A percentile compares a stretch with the other conserved stretches of the same genome.
These are phyloP conservation scores for Leptinotarsa juncta DNA, from an alignment of 2,888 invertebrate species.

Conservation along the genomic window DNA sequence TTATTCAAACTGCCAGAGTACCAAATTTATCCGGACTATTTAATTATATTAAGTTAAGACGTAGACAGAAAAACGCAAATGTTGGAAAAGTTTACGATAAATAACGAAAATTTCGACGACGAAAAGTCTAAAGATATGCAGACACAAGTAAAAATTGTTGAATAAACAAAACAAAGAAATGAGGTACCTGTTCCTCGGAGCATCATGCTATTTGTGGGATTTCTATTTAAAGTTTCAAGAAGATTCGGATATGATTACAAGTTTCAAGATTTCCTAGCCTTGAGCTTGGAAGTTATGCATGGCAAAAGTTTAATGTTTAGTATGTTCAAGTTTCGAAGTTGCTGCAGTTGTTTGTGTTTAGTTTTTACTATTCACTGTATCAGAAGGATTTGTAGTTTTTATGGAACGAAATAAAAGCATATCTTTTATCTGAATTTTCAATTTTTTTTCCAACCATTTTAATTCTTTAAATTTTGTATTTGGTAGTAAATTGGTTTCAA, in stretches of 20 bases:
- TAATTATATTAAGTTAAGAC: not conserved
- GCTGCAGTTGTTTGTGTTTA: not conserved
- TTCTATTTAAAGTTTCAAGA: not conserved
- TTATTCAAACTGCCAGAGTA: not conserved
- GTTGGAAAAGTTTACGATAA: slow-evolving; percentile 19
- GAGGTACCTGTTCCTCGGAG: slow-evolving; percentile 3
- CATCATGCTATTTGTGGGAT: not conserved
- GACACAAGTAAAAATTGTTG: slow-evolving; percentile 9
- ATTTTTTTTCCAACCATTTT: no score
- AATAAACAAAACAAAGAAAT: slow-evolving; percentile 8
- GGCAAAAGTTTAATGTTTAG: not conserved
- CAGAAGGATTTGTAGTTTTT: no score
- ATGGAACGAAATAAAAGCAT: no score
- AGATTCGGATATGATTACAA: not conserved
- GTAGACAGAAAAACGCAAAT: slow-evolving; percentile 14
- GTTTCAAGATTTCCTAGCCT: not conserved
- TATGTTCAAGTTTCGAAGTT: not conserved
- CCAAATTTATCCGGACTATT: not conserved
- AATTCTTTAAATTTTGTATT: no score
- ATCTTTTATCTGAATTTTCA: no score
- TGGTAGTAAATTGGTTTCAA: no score
- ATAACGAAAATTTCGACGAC: slow-evolving; percentile 11
- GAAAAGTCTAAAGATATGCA: slow-evolving; percentile 14
- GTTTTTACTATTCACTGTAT: not conserved
- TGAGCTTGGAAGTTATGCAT: not conserved